phyloP scores from a whole-genome alignment of 2,113 vertebrate genomes.

The Sinocyclocheilus rhinocerous region DNA sequence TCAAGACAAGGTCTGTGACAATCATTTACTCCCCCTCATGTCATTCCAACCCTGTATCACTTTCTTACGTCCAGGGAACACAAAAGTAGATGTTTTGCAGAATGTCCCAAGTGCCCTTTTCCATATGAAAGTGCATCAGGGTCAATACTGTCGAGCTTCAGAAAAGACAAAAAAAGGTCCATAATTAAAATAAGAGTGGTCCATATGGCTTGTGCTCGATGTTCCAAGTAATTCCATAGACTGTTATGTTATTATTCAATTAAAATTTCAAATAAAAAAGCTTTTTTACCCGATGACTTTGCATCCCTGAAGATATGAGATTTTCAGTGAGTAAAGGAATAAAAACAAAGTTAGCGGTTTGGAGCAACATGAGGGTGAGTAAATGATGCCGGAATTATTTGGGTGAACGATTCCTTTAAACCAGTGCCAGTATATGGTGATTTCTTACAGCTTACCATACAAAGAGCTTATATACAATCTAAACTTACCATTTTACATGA shows the following conservation, averaged over 20 bases:
- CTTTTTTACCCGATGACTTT: not conserved
- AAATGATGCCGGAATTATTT: conserved; percentile 6
- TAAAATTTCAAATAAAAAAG: too few relatives aligned
- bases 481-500: conserved; percentile 39
- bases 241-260: too few relatives aligned
- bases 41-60: not conserved
- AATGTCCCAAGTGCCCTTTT: not conserved
- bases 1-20: not conserved
- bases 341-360: not conserved
- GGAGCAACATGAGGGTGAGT: not conserved
- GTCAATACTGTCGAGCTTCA: too few relatives aligned
- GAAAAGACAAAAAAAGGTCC: not conserved
- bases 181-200: not conserved
- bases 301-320: not conserved
- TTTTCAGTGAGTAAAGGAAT: not conserved
- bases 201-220: too few relatives aligned
- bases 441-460: conserved; percentile 14
- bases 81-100: not conserved
- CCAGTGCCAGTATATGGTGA: not conserved
- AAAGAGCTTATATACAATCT: not conserved
- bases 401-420: not conserved
- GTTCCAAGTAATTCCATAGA: too few relatives aligned
- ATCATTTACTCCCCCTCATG: not conserved
- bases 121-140: not conserved
- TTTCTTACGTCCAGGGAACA: not conserved